Base-by-base conservation (phyloP, 2,113 vertebrate species). In the Odocoileus hemionus region DNA sequence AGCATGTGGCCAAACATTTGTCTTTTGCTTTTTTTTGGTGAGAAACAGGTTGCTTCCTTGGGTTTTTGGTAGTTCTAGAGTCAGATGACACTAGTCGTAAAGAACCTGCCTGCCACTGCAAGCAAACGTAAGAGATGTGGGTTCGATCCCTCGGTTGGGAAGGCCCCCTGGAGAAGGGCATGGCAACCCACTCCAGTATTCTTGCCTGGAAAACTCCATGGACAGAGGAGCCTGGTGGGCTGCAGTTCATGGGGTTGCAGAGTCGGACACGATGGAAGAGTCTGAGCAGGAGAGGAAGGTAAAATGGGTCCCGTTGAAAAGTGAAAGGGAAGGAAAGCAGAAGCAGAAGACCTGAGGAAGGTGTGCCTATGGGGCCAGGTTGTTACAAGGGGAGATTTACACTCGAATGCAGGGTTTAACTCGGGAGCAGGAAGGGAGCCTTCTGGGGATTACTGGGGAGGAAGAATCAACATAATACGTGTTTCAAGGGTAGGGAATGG, bases 391-490 rank as follows among this genome's bases (percentile, higher is more conserved):
- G 64, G 86, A 95, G 70, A 96, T 93, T 94, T 82, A 50, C 74
- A 91, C 88, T 93, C 90, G 93, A 95, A 97, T 87, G 79, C 7
- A 45, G 58, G 91, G 70, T 83, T 97, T 97, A 97, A 91, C 79
- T 45, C 33, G 79, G 82, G 87, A 88, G 86, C 79, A 60, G 57
- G 83, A 96, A 89, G 25, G 79, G 79, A 85, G 89, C 87, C 74
- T 94, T 89, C 43, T 55, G 61, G 45, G 93, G 94, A 98, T 98
- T 98, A 91, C 58, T 43, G 43, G 55, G 74, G 88, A 94, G 91
- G 88, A 97, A 94, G 93, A 98, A 97, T 97, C 89, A 97, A 94
- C 96, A 36, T 82, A 84, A 67, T 97, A 98, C 92, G 43, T 89
- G 97, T 97, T 98, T 97, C 91, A 54, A 97, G 76, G n/a, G 57